Base-by-base conservation (phyloP, 2,888 invertebrate genomes). In the Cephus spinipes region DNA sequence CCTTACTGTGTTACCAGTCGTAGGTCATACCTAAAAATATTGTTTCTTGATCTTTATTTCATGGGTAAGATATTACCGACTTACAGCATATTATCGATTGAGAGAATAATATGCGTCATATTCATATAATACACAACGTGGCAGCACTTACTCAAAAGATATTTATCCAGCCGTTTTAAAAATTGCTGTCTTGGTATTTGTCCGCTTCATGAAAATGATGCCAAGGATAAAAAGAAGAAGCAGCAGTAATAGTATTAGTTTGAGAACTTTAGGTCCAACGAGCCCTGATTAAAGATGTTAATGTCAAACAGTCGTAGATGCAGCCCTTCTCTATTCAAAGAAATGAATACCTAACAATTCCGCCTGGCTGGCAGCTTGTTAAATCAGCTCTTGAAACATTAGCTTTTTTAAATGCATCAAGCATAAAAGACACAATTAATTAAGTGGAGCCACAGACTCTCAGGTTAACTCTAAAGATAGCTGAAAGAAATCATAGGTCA, bases 401-500 rank as follows among this genome's bases (percentile, higher is more conserved):
- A 23, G 55, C 55, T 55, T 55, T 55, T 55, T 15, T 23, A 9
- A 23, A 40, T 40, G 40, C 1, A 9, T 55, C 55, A 9, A 55
- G 55, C 9, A 55, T 23, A 23, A 55, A 55, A 9, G 23, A 55
- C 23, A 55, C 23, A 55, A 55, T 55, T 55, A 55, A 55, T 55
- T 23, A 55, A 23, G 55, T 23, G 55, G 23, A 23, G 23, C 23
- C 55, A 23, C 23, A 55, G 55, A 23, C 15, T 55, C 55, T 55
- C 23, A 9, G 23, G 23, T 55, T 55, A 55, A 55, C 9, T 55
- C 23, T 55, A 23, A 55, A 55, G 55, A 55, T 55, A 6, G 9
- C 23, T 55, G 9, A 9, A 55, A 55, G 23, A 55, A 55, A 23
- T 6, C 9, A 55, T 55, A 86, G 85, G 84, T 84, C 83, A 82